phyloP scores from a whole-genome alignment of 1,140 invertebrate species.

The Philopotamus ludificatus region DNA sequence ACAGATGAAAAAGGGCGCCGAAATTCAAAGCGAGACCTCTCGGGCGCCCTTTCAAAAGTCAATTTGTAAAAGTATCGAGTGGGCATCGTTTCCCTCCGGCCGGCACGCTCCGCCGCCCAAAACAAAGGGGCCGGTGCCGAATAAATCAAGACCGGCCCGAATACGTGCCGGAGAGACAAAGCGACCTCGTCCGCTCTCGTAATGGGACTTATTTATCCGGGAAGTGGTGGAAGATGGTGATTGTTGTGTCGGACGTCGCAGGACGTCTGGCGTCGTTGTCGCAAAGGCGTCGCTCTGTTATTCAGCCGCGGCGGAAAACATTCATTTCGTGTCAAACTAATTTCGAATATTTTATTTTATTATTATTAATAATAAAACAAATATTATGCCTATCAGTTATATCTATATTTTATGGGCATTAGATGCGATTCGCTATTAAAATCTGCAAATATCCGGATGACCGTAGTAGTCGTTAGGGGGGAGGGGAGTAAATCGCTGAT shows the following conservation, averaged over 20 bases:
- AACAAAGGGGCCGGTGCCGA: constrained; percentile 5
- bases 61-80: not conserved
- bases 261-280: constrained; percentile 1
- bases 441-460: too few relatives aligned
- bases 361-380: too few relatives aligned
- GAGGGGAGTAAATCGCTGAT: too few relatives aligned
- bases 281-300: too few relatives aligned
- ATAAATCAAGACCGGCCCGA: constrained; percentile 22
- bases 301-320: too few relatives aligned
- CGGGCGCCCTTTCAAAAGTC: not conserved
- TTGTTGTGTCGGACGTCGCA: too few relatives aligned
- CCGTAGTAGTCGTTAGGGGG: too few relatives aligned
- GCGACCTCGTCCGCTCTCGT: not conserved
- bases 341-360: too few relatives aligned
- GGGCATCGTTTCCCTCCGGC: not conserved
- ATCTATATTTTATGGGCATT: too few relatives aligned
- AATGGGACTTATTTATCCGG: constrained; percentile 17
- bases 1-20: not conserved
- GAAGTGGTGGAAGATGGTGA: constrained; percentile 2
- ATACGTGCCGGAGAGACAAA: constrained; percentile 14
- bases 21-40: not conserved
- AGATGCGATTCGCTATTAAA: too few relatives aligned
- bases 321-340: too few relatives aligned
- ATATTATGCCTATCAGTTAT: too few relatives aligned
- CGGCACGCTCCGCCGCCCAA: not conserved